Base-by-base conservation (phyloP, 2,797 vertebrate species). In the Sebastes matsubarae region DNA sequence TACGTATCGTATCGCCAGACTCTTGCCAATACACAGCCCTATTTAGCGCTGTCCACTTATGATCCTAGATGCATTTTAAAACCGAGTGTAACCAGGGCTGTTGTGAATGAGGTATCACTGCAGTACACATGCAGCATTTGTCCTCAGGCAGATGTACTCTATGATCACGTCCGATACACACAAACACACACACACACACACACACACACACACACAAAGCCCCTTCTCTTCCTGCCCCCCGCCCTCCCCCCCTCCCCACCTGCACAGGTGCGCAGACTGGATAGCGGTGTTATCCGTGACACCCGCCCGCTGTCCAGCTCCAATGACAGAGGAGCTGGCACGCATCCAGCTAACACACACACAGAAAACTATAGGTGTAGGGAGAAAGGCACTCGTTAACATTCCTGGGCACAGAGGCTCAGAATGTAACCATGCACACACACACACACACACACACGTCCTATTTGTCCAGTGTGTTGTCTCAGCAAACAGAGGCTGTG, bases 401-500 rank as follows among this genome's bases (percentile, higher is more conserved):
- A 67, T 67, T 67, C 65, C 38, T 29, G 65, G 25, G 24, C 38
- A 25, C 22, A 27, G 42, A 20, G 30, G 32, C 68, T 70, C 54
- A 25, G 54, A 20, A 58, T 36, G 68, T 58, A 25, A 36, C 63
- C 38, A 68, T 20, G 27, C 42, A 5, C 4, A 2, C 34, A 13
- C 59, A 50, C 70, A 29, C 57, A 30, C 63, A 50, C 59, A 38
- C 55, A 55, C 34, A 36, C 30, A 30, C 50, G 69, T 79, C 81
- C 81, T 86, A 88, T 92, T 94, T 95, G 93, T 90, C 83, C 91
- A 70, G 79, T 50, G 88, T 90, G 92, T 93, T 93, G 91, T 93
- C 93, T 93, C 88, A 95, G 93, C 92, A 95, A 95, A 95, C 90
- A 94, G 82, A 85, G 86, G 89, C 78, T 86, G 68, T 80, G 75